Evolutionary conservation across 2,888 invertebrate species (phyloP), one percentile per base, ranked within the genome.

Genomic region (Ormyrus pomaceus): DNA sequence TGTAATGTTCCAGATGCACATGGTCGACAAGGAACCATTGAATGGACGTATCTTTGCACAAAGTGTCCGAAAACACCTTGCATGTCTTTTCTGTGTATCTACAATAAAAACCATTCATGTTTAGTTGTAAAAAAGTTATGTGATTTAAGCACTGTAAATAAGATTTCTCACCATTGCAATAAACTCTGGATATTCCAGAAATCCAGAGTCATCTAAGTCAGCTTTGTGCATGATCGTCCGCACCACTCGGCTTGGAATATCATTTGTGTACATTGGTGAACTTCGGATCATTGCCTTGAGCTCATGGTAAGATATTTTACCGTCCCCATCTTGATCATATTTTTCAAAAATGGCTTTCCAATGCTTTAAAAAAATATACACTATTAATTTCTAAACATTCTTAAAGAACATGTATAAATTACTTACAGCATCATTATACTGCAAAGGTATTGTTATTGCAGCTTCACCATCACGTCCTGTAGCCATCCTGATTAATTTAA

Each of bases 291-390:
- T 93, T 46, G 88, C 91, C 87, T 93, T 92, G 5, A 96, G 91
- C 87, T 96, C 95, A 45, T 92, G 91, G 86, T 94, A 92, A 3
- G 94, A 94, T 85, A 96, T 94, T 82, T 91, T 92, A 0, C 95
- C 95, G 91, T 95, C 95, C 79, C 92, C 92, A 87, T 96, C 94
- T 66, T 90, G 92, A 87, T 96, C 96, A 86, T 95, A 95, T 94
- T 90, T 91, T 76, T 89, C 88, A 74, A 91, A 91, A 80, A 90
- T 90, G 13, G 86, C 83, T 72, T 89, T 89, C 91, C 91, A 91
- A 77, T 91, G 91, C 91, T 91, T 71, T 9, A 84, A 85, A 34
- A 77, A 77, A 92, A 84, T 61, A 81, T 82, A 65, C 13, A 65
- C 34, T 9, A 19, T n/a, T 50, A 50, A 34, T 61, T 65, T n/a